Percentiles rank a stretch among this genome's conserved stretches.
Evolutionary conservation across 1,140 invertebrate species (phyloP).

Genomic region (Platyura marginata): DNA sequence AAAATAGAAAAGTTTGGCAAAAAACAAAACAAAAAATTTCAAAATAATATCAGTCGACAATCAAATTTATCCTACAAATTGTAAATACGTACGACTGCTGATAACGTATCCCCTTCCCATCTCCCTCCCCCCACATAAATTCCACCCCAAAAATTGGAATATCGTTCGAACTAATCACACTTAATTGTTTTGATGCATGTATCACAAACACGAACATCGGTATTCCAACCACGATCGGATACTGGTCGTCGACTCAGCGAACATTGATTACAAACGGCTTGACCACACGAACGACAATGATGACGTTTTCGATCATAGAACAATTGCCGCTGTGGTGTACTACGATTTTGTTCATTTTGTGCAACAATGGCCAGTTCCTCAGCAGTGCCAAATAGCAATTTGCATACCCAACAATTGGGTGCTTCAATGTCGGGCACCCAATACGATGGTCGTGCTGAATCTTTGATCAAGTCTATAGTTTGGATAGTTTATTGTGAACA

Average conservation of each 20-base stretch:
- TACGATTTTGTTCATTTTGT: neutral
- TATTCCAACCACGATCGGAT: slow-evolving; percentile 45
- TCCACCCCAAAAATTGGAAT: too few species aligned
- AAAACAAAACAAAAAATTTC: too few species aligned
- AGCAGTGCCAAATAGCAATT: slow-evolving; percentile 32
- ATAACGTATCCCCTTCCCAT: too few species aligned
- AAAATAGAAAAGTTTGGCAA: too few species aligned
- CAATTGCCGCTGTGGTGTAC: neutral
- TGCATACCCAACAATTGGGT: slow-evolving; percentile 43
- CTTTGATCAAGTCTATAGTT: slow-evolving; percentile 50
- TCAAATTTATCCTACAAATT: too few species aligned
- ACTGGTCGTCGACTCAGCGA: slow-evolving; percentile 40
- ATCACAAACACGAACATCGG: slow-evolving; percentile 51
- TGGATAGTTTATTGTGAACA: too few species aligned
- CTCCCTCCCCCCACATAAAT: too few species aligned
- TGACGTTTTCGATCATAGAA: slow-evolving; percentile 30
- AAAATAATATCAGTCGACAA: too few species aligned
- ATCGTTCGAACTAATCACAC: too few species aligned
- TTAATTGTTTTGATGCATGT: slow-evolving; percentile 8
- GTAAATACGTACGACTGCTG: too few species aligned
- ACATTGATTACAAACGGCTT: slow-evolving; percentile 47
- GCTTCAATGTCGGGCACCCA: slow-evolving; percentile 63
- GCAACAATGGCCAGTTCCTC: slow-evolving; percentile 16
- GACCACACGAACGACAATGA: slow-evolving; percentile 59
- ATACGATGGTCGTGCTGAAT: slow-evolving; percentile 56